These are phyloP conservation scores for Tauraco erythrolophus DNA, from an alignment of 2,113 vertebrate species.

Conservation along the genomic window DNA sequence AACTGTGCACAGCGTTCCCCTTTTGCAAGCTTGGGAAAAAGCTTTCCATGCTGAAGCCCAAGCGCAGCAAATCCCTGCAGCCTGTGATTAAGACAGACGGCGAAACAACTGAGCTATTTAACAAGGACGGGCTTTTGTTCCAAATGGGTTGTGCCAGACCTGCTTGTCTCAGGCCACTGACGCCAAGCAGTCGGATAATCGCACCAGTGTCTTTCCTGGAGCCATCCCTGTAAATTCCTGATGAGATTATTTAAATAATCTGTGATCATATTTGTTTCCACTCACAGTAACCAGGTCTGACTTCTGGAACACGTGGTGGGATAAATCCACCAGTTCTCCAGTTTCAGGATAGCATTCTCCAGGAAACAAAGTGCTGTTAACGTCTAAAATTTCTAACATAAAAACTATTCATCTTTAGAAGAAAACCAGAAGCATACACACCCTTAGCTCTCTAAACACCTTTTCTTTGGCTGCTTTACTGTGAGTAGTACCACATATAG, in stretches of 20 bases:
- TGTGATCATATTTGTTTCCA: background rate
- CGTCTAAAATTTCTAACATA: background rate
- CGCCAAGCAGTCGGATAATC: constrained; percentile 27
- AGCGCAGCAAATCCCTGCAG: background rate
- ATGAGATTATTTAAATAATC: background rate
- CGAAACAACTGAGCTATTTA: background rate
- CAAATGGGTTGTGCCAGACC: constrained; percentile 15
- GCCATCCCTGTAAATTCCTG: background rate
- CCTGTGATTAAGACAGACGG: constrained; percentile 1
- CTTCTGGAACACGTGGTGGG: background rate
- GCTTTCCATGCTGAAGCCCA: background rate
- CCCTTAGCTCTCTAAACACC: background rate
- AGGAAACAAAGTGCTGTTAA: background rate
- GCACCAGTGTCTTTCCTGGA: background rate
- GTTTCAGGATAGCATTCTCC: background rate
- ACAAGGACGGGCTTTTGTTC: constrained; percentile 4
- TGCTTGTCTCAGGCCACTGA: background rate
- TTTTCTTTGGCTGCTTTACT: too few species aligned
- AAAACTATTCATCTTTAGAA: background rate
- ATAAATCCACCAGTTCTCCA: background rate
- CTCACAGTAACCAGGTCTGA: background rate
- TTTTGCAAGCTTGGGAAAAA: background rate
- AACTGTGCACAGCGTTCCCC: background rate
- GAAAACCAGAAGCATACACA: background rate
- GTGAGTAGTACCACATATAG: background rate